A percentile compares a stretch with the other conserved stretches of the same genome.
These are phyloP conservation scores for Eurois occulta DNA, from an alignment of 2,888 invertebrate species.

Conservation along the genomic window DNA sequence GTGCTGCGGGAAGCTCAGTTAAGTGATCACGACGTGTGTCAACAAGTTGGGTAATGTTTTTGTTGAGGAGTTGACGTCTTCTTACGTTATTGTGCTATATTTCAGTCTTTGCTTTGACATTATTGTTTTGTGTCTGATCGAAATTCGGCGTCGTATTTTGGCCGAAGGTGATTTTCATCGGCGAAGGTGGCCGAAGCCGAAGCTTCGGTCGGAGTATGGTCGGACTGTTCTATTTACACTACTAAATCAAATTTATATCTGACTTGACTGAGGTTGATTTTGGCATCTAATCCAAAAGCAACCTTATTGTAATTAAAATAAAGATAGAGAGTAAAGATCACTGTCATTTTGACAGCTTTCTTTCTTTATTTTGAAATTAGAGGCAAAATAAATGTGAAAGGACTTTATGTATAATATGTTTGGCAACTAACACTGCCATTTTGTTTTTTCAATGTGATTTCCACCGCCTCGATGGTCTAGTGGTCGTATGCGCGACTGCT, in stretches of 20 bases:
- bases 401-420: background rate
- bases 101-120: background rate
- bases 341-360: background rate
- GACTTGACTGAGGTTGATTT: too few species aligned
- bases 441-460: background rate
- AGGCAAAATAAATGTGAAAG: too few species aligned
- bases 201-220: too few species aligned
- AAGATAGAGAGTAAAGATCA: background rate
- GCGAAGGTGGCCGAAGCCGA: too few species aligned
- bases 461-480: too few species aligned
- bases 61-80: background rate
- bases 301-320: background rate
- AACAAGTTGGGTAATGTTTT: conserved; percentile 37
- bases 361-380: too few species aligned
- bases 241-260: too few species aligned
- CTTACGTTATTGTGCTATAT: conserved; percentile 1
- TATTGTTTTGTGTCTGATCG: too few species aligned
- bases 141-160: too few species aligned
- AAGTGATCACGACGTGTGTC: conserved; percentile 53
- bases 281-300: background rate
- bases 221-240: too few species aligned
- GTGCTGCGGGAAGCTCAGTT: conserved; percentile 50
- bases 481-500: too few species aligned
- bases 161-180: too few species aligned
- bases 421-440: background rate